Evolutionary conservation across 2,797 vertebrate species (phyloP), one percentile per base, ranked within the genome.

Genomic region (Varecia variegata): DNA sequence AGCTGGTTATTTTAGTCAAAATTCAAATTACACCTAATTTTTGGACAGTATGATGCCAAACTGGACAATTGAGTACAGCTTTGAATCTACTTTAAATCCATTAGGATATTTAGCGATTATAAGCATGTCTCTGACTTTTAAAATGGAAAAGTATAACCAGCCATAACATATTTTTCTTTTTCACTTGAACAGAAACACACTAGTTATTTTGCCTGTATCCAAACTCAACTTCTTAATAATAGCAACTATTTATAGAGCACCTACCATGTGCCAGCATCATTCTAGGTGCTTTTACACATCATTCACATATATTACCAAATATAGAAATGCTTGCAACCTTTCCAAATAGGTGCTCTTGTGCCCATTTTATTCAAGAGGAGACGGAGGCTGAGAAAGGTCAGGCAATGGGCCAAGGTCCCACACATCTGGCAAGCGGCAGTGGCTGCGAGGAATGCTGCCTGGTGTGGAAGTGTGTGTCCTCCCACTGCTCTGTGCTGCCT

Each of bases 61-160:
- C 9, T 50, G n/a, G 71, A 50, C 4, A 70, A 52, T 2, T 1
- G 8, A 68, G 45, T 56, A 68, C 86, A 79, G 15, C 65, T 68
- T 47, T 88, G 71, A n/a, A 38, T 87, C 30, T 20, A 58, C n/a
- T 76, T 67, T 50, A 35, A 18, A 27, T 56, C 35, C 21, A 40
- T 8, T 8, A 60, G 56, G 79, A 43, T 54, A 27, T 54, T 84
- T 68, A 58, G 21, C 50, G 54, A 45, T 47, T 91, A 14, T 32
- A 80, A 80, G 17, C 54, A 27, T 4, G 3, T 27, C 68, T 85
- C 77, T 62, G 84, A 50, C 45, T 88, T 93, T 81, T 21, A 82
- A 81, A 92, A 56, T 62, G 21, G 77, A 95, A 56, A 65, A 88
- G 9, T 15, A 35, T 30, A 93, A 62, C 18, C 30, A 88, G 60